Base-by-base conservation (phyloP, 2,113 vertebrate species). In the Hymenochirus boettgeri region DNA sequence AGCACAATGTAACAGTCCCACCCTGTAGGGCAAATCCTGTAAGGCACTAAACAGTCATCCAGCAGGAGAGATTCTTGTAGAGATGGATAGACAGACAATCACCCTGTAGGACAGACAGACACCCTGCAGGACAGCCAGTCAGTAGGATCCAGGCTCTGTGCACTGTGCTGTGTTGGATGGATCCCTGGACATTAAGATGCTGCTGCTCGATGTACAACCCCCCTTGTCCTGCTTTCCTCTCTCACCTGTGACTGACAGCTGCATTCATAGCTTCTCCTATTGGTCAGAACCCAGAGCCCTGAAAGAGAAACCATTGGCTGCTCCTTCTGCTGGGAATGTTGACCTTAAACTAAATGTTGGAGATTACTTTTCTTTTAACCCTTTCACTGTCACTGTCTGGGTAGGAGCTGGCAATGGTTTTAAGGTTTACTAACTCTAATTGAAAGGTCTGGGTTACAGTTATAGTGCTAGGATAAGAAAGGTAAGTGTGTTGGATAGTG, bases 211-310 rank as follows among this genome's bases (percentile, higher is more conserved):
- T 54, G 29, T 57, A 42, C 55, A 17, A 46, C 33, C 65, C 53
- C 75, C n/a, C 70, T 79, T 80, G 69, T 65, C 83, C 80, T 81
- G 74, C 67, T 72, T 75, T 47, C 82, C 82, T 82, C 82, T 84
- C 86, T 91, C 84, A 80, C 85, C 71, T 82, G 78, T 84, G 89
- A 89, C 78, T 82, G 89, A 90, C 90, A 87, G 83, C 72, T 75
- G 51, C 65, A 26, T 57, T 71, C 70, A 73, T 37, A 47, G 74
- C 65, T 75, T n/a, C 70, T 59, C 33, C 51, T 53, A 9, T 74
- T 66, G 76, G 83, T 72, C 74, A 0, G 58, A 42, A 17, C 39
- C 52, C 1, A 21, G 26, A 52, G 10, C 60, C 17, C 25, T 55
- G 12, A 2, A 62, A 18, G 25, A 3, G 25, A 3, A 17, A 0